Evolutionary conservation across 2,113 vertebrate genomes (phyloP).

Genomic region (Paralichthys olivaceus): DNA sequence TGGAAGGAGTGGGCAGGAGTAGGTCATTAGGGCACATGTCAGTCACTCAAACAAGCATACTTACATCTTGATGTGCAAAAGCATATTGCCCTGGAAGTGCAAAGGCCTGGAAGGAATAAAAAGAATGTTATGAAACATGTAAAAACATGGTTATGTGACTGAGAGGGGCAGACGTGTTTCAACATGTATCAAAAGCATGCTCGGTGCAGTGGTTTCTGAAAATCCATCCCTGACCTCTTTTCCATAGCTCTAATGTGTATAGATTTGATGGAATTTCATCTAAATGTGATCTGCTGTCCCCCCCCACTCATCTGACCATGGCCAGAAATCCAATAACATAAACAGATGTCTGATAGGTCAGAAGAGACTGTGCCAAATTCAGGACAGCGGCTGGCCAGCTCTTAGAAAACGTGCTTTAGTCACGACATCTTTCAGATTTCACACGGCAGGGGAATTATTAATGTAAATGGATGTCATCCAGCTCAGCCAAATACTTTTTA

Average conservation of each 20-base stretch:
- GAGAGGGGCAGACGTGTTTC: conserved; percentile 12
- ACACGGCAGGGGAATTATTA: conserved; percentile 22
- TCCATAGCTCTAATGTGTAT: conserved; percentile 63
- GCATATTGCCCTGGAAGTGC: conserved; percentile 92
- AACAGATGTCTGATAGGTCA: conserved; percentile 75
- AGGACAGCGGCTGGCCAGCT: conserved; percentile 47
- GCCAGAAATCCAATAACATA: conserved; percentile 70
- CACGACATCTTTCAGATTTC: conserved; percentile 40
- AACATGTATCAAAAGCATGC: conserved; percentile 12
- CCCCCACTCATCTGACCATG: conserved; percentile 35
- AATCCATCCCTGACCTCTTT: conserved; percentile 57
- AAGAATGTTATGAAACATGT: conserved; percentile 50
- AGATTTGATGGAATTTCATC: conserved; percentile 69
- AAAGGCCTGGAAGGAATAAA: conserved; percentile 85
- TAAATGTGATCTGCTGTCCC: conserved; percentile 72
- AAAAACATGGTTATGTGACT: conserved; percentile 32
- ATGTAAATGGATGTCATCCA: conserved; percentile 28
- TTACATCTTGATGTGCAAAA: conserved; percentile 94
- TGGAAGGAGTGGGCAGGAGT: conserved; percentile 65
- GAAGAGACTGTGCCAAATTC: conserved; percentile 50
- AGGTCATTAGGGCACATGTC: conserved; percentile 55
- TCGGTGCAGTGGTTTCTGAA: conserved; percentile 30
- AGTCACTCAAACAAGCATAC: conserved; percentile 69
- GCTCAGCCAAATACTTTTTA: conserved; percentile 6
- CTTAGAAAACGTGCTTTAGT: conserved; percentile 46